These are phyloP conservation scores for Haliclona indistincta DNA, from an alignment of 37 sponge, comb jelly and placozoan genomes.

Conservation along the genomic window DNA sequence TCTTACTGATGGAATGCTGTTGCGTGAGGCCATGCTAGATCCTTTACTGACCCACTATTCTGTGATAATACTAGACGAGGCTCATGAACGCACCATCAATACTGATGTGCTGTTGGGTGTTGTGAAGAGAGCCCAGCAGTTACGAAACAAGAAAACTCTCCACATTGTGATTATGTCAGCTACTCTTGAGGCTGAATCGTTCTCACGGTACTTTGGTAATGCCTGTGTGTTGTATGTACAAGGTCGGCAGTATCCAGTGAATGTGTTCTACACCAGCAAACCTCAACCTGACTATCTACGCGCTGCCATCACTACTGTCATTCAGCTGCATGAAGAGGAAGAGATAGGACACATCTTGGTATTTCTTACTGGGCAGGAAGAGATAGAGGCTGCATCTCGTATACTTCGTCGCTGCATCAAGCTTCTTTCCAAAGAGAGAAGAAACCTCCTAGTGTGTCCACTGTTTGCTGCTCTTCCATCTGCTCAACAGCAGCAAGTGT, in stretches of 20 bases:
- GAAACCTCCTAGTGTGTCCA: slow-evolving; percentile 66
- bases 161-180: slow-evolving; percentile 93
- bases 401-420: slow-evolving; percentile 42
- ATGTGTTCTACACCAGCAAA: slow-evolving; percentile 54
- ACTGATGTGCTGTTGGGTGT: slow-evolving; percentile 96
- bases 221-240: slow-evolving; percentile 93
- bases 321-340: slow-evolving; percentile 83
- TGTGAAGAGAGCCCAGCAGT: slow-evolving; percentile 76
- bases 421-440: slow-evolving; percentile 48
- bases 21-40: slow-evolving; percentile 90
- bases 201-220: slow-evolving; percentile 77
- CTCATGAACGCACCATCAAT: slow-evolving; percentile 94
- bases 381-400: slow-evolving; percentile 73
- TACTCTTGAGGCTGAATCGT: slow-evolving; percentile 84
- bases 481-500: slow-evolving; percentile 65
- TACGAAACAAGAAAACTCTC: slow-evolving; percentile 39
- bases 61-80: slow-evolving; percentile 80
- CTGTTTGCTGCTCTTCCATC: slow-evolving; percentile 92
- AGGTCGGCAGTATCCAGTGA: slow-evolving; percentile 89
- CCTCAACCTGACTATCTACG: slow-evolving; percentile 88
- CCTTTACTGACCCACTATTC: slow-evolving; percentile 70
- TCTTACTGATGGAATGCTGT: slow-evolving; percentile 95
- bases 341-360: slow-evolving; percentile 81
- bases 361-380: slow-evolving; percentile 93
- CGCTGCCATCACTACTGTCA: slow-evolving; percentile 74